These are phyloP conservation scores for Chaenocephalus aceratus DNA, from an alignment of 2,113 vertebrate genomes.

Conservation along the genomic window DNA sequence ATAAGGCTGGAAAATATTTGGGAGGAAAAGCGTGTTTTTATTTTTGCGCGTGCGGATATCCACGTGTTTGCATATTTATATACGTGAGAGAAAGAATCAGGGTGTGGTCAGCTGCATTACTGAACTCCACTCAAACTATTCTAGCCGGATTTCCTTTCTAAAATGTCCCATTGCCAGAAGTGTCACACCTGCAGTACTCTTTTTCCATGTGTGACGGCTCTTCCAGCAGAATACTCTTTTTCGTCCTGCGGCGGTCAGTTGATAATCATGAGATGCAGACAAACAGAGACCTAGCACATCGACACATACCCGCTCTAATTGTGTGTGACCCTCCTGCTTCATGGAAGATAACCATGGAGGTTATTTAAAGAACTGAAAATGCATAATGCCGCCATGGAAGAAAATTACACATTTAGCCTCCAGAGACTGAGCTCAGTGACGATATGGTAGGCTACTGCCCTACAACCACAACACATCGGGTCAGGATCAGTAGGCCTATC, in stretches of 20 bases:
- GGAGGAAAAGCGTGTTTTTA: constrained; percentile 40
- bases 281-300: constrained; percentile 20
- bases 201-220: neutral
- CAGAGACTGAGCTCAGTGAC: constrained; percentile 2
- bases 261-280: constrained; percentile 34
- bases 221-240: neutral
- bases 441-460: neutral
- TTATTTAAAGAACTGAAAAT: constrained; percentile 18
- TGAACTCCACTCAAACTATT: neutral
- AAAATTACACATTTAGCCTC: constrained; percentile 17
- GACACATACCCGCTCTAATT: neutral
- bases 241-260: constrained; percentile 41
- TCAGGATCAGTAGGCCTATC: neutral
- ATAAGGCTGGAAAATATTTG: constrained; percentile 61
- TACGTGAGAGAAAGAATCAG: neutral
- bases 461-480: neutral
- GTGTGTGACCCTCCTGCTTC: constrained; percentile 12
- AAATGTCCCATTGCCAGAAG: constrained; percentile 5
- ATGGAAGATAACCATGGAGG: constrained; percentile 5
- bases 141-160: neutral
- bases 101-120: constrained; percentile 41
- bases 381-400: constrained; percentile 4
- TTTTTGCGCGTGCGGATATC: constrained; percentile 31
- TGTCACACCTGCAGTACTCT: constrained; percentile 15
- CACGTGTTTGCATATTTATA: constrained; percentile 5